phyloP scores from a whole-genome alignment of 2,888 invertebrate species.

The Pterostichus madidus region DNA sequence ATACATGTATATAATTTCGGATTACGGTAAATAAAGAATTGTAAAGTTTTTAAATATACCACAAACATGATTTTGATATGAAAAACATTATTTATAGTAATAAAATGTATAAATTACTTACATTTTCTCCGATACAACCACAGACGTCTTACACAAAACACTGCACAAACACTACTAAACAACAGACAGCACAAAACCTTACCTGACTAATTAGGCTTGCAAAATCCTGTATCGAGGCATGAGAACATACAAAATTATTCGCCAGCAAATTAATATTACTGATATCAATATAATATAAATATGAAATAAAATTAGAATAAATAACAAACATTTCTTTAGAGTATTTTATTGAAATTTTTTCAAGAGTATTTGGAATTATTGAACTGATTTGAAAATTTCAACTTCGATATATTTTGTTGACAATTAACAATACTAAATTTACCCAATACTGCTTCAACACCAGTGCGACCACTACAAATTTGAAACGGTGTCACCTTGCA shows the following conservation, averaged over 20 bases:
- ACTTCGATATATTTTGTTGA: slow-evolving; percentile 55
- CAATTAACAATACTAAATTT: slow-evolving; percentile 56
- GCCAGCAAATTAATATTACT: neutral
- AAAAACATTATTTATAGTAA: neutral
- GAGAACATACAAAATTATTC: slow-evolving; percentile 3
- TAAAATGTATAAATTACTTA: neutral
- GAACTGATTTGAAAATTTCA: slow-evolving; percentile 57
- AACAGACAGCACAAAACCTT: neutral
- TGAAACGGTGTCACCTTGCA: slow-evolving; percentile 50
- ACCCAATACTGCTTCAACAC: slow-evolving; percentile 59
- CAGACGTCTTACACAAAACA: neutral
- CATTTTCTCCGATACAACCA: neutral
- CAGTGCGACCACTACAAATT: slow-evolving; percentile 60
- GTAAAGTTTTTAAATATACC: neutral
- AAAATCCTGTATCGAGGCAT: too few relatives aligned
- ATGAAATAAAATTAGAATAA: slow-evolving; percentile 19
- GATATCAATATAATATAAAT: neutral
- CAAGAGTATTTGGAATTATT: slow-evolving; percentile 56
- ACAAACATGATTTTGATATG: neutral
- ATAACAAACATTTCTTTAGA: slow-evolving; percentile 16
- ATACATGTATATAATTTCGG: slow-evolving; percentile 10
- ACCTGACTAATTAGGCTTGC: neutral
- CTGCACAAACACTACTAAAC: slow-evolving; percentile 1
- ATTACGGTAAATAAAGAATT: neutral
- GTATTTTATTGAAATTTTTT: slow-evolving; percentile 57